Conservation (phyloP, 1,140 invertebrate genomes). For the Charaxes varanes region DNA sequence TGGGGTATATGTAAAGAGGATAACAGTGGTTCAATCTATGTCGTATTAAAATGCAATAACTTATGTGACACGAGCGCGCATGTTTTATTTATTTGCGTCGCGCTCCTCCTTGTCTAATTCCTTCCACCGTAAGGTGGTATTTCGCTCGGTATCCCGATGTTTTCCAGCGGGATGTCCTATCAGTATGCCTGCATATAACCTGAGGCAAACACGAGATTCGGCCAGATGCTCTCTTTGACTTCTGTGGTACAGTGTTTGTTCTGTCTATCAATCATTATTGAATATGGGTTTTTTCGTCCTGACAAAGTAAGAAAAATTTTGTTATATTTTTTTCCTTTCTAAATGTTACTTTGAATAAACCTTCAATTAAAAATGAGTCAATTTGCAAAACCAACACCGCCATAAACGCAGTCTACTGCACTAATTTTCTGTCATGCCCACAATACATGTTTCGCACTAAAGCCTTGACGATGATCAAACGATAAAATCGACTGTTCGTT, state of each 20-base stretch:
- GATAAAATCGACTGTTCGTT: too few species aligned
- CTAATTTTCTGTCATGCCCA: too few species aligned
- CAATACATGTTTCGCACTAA: too few species aligned
- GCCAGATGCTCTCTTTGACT: conserved; percentile 36
- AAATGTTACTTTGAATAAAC: too few species aligned
- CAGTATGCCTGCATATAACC: conserved; percentile 47
- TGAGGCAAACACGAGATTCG: conserved; percentile 28
- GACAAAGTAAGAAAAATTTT: conserved; percentile 37
- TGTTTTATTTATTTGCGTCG: conserved; percentile 55
- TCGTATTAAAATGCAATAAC: conserved; percentile 56
- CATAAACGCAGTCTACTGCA: too few species aligned
- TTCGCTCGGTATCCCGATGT: conserved; percentile 23
- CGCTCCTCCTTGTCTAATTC: conserved; percentile 14
- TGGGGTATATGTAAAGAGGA: conserved; percentile 14
- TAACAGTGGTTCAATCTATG: conserved; percentile 26
- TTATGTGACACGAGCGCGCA: conserved; percentile 42
- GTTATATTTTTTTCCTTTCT: conserved; percentile 2
- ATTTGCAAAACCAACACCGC: too few species aligned
- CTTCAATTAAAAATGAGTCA: too few species aligned
- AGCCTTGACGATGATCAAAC: too few species aligned
- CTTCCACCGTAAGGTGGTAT: conserved; percentile 24
- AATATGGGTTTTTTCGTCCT: conserved; percentile 45
- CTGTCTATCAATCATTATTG: too few species aligned
- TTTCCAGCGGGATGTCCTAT: conserved; percentile 30
- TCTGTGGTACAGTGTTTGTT: too few species aligned